phyloP scores from a whole-genome alignment of 1,140 invertebrate species.

The Zaprionus tsacasi region DNA sequence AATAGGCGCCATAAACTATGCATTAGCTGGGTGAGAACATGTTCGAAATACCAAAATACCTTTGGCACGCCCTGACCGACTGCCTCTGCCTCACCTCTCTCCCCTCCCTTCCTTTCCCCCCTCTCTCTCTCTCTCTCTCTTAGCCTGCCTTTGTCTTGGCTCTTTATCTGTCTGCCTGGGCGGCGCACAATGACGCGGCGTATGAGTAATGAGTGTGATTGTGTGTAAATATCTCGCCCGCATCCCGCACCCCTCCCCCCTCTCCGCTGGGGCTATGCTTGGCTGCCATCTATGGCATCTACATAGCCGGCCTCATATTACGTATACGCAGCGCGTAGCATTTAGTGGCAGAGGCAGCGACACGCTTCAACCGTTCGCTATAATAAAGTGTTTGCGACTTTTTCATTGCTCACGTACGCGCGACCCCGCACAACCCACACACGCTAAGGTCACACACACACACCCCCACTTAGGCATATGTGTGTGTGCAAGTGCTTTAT shows the following conservation, averaged over 20 bases:
- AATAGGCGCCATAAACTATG: constrained; percentile 75
- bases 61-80: constrained; percentile 21
- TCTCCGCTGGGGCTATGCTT: not conserved
- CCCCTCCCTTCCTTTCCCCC: not conserved
- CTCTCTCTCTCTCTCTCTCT: not conserved
- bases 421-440: constrained; percentile 60
- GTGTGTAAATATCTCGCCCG: constrained; percentile 32
- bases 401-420: constrained; percentile 82
- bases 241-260: not conserved
- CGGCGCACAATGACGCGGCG: constrained; percentile 69
- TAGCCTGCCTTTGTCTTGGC: constrained; percentile 50
- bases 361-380: constrained; percentile 51
- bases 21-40: constrained; percentile 73
- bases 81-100: not conserved
- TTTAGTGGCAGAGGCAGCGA: constrained; percentile 62
- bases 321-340: constrained; percentile 79
- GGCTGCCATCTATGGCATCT: constrained; percentile 45
- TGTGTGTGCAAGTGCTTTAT: constrained; percentile 71
- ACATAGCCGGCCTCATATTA: constrained; percentile 69
- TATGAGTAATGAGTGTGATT: constrained; percentile 73
- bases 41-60: constrained; percentile 78
- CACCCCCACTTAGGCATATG: constrained; percentile 9
- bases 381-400: constrained; percentile 83
- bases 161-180: constrained; percentile 70
- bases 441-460: constrained; percentile 40